Evolutionary conservation across 2,113 vertebrate genomes (phyloP).

Genomic region (Syngnathus floridae): DNA sequence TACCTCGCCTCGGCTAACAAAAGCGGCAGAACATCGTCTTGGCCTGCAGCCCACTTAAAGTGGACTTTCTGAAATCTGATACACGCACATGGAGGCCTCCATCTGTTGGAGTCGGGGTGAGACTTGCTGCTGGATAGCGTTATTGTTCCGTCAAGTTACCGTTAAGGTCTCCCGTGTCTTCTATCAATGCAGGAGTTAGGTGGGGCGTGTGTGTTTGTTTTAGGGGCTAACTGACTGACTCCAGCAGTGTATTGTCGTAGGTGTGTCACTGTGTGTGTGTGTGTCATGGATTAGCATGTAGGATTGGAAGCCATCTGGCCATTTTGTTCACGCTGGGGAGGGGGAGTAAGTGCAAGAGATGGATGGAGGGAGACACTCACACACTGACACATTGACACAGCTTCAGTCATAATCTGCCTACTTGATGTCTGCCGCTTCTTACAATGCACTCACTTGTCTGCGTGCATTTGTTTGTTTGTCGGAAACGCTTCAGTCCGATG

Average conservation of each 20-base stretch:
- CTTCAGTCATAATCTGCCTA: slow-evolving; percentile 57
- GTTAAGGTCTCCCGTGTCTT: slow-evolving; percentile 17
- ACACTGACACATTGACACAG: slow-evolving; percentile 71
- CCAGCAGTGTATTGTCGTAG: slow-evolving; percentile 44
- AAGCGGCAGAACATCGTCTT: slow-evolving; percentile 57
- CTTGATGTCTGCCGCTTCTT: slow-evolving; percentile 58
- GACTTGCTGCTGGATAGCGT: slow-evolving; percentile 29
- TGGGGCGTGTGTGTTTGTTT: slow-evolving; percentile 23
- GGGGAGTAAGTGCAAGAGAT: slow-evolving; percentile 52
- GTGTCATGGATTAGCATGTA: slow-evolving; percentile 69
- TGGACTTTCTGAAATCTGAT: slow-evolving; percentile 61
- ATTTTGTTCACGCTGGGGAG: slow-evolving; percentile 58
- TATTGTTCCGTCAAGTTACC: slow-evolving; percentile 33
- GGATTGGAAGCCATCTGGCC: slow-evolving; percentile 74
- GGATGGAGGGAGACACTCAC: slow-evolving; percentile 56
- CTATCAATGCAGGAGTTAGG: slow-evolving; percentile 2
- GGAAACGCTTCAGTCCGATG: neutral
- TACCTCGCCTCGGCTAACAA: slow-evolving; percentile 65
- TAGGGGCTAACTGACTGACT: slow-evolving; percentile 21
- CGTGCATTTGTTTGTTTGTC: slow-evolving; percentile 13
- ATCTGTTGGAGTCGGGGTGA: slow-evolving; percentile 53
- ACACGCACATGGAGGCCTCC: slow-evolving; percentile 51
- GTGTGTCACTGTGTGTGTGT: slow-evolving; percentile 63
- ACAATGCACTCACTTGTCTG: slow-evolving; percentile 30
- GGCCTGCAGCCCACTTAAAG: slow-evolving; percentile 50